Percentiles rank a stretch among this genome's conserved stretches.
These are phyloP conservation scores for Leptodactylus fuscus DNA, from an alignment of 2,113 vertebrate genomes.

Conservation along the genomic window DNA sequence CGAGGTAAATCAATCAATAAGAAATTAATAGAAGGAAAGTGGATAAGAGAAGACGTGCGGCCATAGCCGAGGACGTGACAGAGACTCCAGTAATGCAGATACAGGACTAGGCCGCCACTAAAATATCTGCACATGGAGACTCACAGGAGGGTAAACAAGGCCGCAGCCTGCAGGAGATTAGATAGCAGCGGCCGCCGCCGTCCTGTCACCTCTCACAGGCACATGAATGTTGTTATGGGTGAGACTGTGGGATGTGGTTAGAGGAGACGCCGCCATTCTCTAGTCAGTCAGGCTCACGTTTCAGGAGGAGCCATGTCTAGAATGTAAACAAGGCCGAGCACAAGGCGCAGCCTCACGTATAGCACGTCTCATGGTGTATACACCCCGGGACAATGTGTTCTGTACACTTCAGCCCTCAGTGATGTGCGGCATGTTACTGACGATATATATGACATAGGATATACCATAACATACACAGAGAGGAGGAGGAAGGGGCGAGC, in stretches of 20 bases:
- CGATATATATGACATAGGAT: too few species aligned
- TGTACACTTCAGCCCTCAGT: background rate
- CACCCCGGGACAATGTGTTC: constrained; percentile 21
- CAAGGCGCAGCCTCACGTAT: constrained; percentile 41
- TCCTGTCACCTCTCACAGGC: background rate
- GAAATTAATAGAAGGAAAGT: too few species aligned
- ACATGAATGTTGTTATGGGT: background rate
- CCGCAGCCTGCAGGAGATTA: background rate
- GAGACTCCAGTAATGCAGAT: background rate
- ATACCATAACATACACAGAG: background rate
- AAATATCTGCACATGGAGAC: background rate
- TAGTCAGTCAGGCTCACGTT: constrained; percentile 36
- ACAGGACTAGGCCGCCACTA: background rate
- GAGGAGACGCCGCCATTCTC: constrained; percentile 24
- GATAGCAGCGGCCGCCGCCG: background rate
- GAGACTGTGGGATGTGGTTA: constrained; percentile 2
- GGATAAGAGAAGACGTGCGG: too few species aligned
- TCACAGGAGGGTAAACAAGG: background rate
- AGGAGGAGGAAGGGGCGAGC: background rate
- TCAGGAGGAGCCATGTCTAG: background rate
- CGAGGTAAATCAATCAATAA: background rate
- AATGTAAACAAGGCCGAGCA: constrained; percentile 47
- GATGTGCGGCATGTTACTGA: too few species aligned
- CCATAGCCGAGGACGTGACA: too few species aligned
- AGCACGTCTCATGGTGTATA: constrained; percentile 37